phyloP scores from a whole-genome alignment of 2,113 vertebrate species.

The Reinhardtius hippoglossoides region DNA sequence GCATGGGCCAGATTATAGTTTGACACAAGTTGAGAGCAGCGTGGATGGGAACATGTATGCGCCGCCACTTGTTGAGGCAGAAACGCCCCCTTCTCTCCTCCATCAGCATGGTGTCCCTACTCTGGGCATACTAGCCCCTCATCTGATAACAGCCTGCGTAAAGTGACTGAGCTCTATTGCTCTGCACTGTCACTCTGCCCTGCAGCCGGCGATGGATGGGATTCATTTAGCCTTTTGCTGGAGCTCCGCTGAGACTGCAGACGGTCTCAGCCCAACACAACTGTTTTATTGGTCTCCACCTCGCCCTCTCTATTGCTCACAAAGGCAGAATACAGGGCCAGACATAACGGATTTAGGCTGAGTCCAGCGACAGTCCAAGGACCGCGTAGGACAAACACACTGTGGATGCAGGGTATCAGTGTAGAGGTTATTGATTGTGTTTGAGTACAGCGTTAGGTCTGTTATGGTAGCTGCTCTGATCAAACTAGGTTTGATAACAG shows the following conservation, averaged over 20 bases:
- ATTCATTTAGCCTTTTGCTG: constrained; percentile 63
- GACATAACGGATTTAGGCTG: constrained; percentile 50
- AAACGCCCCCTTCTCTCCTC: constrained; percentile 15
- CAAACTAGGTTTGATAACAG: not conserved
- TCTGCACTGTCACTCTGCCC: constrained; percentile 64
- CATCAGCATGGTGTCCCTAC: not conserved
- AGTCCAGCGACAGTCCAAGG: constrained; percentile 17
- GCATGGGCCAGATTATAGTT: constrained; percentile 49
- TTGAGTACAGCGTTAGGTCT: constrained; percentile 37
- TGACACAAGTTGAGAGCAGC: constrained; percentile 6
- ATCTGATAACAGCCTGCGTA: constrained; percentile 44
- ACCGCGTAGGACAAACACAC: constrained; percentile 21
- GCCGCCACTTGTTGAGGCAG: constrained; percentile 42
- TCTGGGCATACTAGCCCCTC: not conserved
- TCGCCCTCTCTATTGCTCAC: constrained; percentile 59
- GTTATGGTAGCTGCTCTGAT: not conserved
- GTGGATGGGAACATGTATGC: constrained; percentile 5
- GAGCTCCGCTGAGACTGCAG: constrained; percentile 51
- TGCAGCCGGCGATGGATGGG: constrained; percentile 67
- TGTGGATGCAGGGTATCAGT: constrained; percentile 35
- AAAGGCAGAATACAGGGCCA: constrained; percentile 56
- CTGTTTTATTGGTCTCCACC: constrained; percentile 69
- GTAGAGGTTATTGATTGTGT: constrained; percentile 48
- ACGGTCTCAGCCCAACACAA: constrained; percentile 20
- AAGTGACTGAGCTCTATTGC: constrained; percentile 55